Evolutionary conservation across 2,113 vertebrate genomes (phyloP).

Genomic region (Theristicus caerulescens): DNA sequence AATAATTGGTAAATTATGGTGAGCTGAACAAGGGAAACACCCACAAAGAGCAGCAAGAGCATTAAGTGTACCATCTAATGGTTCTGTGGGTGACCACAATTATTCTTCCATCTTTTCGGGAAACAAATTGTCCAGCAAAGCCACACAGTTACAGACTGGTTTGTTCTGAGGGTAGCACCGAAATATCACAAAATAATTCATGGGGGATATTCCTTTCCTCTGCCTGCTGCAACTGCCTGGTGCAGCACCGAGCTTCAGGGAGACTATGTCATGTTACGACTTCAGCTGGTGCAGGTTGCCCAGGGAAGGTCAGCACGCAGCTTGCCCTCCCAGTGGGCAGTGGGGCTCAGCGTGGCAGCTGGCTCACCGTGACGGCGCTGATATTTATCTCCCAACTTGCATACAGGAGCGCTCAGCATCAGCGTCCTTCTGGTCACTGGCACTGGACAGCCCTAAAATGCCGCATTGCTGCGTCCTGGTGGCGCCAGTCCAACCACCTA

Average conservation of each 20-base stretch:
- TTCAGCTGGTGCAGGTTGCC: not conserved
- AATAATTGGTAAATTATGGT: slow-evolving; percentile 42
- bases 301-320: not conserved
- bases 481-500: fast-evolving
- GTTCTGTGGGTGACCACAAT: slow-evolving; percentile 61
- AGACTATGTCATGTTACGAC: fast-evolving
- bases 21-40: slow-evolving; percentile 4
- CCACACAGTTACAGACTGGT: not conserved
- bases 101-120: not conserved
- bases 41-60: not conserved
- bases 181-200: not conserved
- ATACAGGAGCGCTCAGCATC: not conserved
- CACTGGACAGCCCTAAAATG: fast-evolving
- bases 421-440: not conserved
- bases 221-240: not conserved
- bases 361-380: not conserved
- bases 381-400: not conserved
- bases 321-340: fast-evolving
- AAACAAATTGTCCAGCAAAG: slow-evolving; percentile 34
- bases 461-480: fast-evolving
- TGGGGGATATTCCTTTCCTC: not conserved
- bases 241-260: not conserved
- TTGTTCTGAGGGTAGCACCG: not conserved
- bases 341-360: not conserved
- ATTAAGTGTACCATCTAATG: not conserved